Evolutionary conservation across 2,797 vertebrate genomes (phyloP), one percentile per base, ranked within the genome.

Genomic region (Simalia tracyae): DNA sequence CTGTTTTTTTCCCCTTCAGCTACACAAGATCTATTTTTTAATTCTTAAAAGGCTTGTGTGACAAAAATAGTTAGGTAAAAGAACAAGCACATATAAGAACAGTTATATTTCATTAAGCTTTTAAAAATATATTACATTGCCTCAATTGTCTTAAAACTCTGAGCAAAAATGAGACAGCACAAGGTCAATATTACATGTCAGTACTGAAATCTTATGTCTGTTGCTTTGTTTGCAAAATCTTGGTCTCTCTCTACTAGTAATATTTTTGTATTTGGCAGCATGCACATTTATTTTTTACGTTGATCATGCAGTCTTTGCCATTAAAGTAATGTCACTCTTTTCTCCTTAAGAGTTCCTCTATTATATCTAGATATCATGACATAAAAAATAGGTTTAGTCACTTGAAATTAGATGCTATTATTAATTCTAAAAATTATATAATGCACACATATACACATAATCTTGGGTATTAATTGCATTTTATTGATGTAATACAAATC

Each of bases 401-500:
- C 64, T 88, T 91, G 50, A 81, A 88, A 88, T 36, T n/a, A 24
- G 24, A 63, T 22, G 57, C 5, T 42, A 63, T 46, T 50, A 36
- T 54, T 50, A 36, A 63, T 24, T 87, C 36, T 42, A 17, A 68
- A 56, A 86, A 60, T 10, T 63, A 61, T 60, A n/a, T 50, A n/a
- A 54, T 11, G 46, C 5, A 87, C 84, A 95, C 84, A 92, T 72
- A 96, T 76, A 95, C 92, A 92, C 88, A 72, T 24, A 95, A 91
- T 60, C 94, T 94, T 92, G 93, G 68, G 64, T 92, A 92, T 72
- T 24, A 81, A 81, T 93, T 92, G 36, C 76, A 81, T 92, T 95
- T 91, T 94, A 28, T 91, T 95, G 72, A 59, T 91, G 59, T 95
- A 93, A 96, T 96, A 93, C 61, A 94, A 96, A 95, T 87, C 91